Evolutionary conservation across 2,113 vertebrate genomes (phyloP).

Genomic region (Psilopogon haemacephalus): DNA sequence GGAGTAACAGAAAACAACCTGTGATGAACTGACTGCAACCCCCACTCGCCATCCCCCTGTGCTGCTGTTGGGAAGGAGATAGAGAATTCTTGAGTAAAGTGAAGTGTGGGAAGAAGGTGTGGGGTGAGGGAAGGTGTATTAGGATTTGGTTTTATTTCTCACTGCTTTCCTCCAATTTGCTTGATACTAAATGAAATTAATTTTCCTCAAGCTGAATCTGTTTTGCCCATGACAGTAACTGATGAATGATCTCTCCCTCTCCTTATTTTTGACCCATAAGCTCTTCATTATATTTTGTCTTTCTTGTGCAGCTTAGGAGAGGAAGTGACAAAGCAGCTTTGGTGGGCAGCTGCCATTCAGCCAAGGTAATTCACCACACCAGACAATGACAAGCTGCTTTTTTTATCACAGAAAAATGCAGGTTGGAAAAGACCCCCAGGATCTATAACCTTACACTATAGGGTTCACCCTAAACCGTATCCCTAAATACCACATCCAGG

Average conservation of each 20-base stretch:
- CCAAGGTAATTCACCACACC: background rate
- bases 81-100: background rate
- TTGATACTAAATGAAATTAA: background rate
- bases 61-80: rapidly evolving
- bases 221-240: background rate
- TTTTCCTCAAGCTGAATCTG: background rate
- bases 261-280: background rate
- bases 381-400: background rate
- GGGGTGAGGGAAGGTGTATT: background rate
- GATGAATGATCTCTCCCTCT: background rate
- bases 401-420: background rate
- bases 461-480: no score
- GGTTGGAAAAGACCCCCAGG: no score
- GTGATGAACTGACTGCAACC: background rate
- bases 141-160: background rate
- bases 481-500: no score
- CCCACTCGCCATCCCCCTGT: background rate
- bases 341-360: background rate
- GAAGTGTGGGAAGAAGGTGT: background rate
- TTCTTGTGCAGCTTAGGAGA: background rate
- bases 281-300: background rate
- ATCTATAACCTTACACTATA: no score
- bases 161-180: background rate
- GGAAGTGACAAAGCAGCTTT: background rate
- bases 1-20: background rate